Evolutionary conservation across 2,888 invertebrate genomes (phyloP).

Genomic region (Mantis religiosa): DNA sequence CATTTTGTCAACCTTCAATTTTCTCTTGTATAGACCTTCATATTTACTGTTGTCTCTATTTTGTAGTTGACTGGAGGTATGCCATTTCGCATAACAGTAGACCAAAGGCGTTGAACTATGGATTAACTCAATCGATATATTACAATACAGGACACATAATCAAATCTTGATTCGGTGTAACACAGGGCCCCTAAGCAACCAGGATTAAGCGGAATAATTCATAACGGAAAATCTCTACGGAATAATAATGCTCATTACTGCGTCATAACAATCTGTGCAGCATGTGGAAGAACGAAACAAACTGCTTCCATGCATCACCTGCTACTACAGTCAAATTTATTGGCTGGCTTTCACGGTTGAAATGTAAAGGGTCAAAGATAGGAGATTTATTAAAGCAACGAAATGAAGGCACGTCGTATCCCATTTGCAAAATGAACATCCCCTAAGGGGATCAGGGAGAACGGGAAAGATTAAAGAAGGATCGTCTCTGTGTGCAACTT

Average conservation of each 20-base stretch:
- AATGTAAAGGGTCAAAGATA: not conserved
- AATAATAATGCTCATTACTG: not conserved
- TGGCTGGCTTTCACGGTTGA: not conserved
- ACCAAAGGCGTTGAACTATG: too few species aligned
- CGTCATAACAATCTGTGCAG: not conserved
- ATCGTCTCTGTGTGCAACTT: not conserved
- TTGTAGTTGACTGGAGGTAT: too few species aligned
- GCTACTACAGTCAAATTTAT: not conserved
- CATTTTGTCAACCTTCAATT: too few species aligned
- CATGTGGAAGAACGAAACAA: not conserved
- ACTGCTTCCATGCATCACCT: not conserved
- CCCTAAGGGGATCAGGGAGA: not conserved
- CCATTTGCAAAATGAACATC: not conserved
- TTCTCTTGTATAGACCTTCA: too few species aligned
- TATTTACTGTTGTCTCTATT: too few species aligned
- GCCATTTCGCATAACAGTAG: too few species aligned
- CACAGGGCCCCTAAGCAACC: not conserved
- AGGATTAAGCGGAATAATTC: not conserved
- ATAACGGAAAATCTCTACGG: not conserved
- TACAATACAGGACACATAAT: too few species aligned
- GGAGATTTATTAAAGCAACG: not conserved
- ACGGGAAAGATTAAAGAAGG: not conserved
- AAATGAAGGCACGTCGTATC: not conserved
- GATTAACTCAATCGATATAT: too few species aligned
- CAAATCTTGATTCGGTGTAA: too few species aligned